Percentiles rank a stretch among this genome's conserved stretches.
phyloP scores from a whole-genome alignment of 2,888 invertebrate species.

The Hypena proboscidalis region DNA sequence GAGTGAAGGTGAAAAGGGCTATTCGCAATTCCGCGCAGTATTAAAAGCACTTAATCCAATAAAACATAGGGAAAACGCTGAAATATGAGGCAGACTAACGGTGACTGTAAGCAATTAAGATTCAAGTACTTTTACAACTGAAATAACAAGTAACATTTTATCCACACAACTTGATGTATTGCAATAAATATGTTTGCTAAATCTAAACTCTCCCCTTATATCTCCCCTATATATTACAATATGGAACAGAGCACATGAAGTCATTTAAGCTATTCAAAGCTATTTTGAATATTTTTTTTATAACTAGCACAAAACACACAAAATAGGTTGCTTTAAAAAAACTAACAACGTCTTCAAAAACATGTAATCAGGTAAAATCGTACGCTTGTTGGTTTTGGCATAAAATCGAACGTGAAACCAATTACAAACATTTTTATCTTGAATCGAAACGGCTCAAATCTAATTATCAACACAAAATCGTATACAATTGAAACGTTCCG shows the following conservation, averaged over 20 bases:
- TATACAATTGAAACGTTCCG: constrained; percentile 23
- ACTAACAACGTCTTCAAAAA: background rate
- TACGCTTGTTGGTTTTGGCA: background rate
- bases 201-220: no score
- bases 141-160: constrained; percentile 21
- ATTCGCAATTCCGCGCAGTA: constrained; percentile 45
- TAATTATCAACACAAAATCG: constrained; percentile 22
- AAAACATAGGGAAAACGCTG: constrained; percentile 45
- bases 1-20: constrained; percentile 57
- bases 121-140: constrained; percentile 16
- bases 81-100: constrained; percentile 44
- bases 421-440: constrained; percentile 4
- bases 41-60: constrained; percentile 48
- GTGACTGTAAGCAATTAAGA: constrained; percentile 49
- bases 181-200: no score
- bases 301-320: background rate
- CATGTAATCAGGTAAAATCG: background rate
- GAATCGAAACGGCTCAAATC: constrained; percentile 10
- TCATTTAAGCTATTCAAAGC: no score
- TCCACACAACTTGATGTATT: no score
- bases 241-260: no score
- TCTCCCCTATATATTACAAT: no score
- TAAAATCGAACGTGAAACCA: constrained; percentile 4
- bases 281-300: no score
- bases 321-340: background rate